Conservation (phyloP, 2,113 vertebrate species). For the Dissostichus mawsoni region DNA sequence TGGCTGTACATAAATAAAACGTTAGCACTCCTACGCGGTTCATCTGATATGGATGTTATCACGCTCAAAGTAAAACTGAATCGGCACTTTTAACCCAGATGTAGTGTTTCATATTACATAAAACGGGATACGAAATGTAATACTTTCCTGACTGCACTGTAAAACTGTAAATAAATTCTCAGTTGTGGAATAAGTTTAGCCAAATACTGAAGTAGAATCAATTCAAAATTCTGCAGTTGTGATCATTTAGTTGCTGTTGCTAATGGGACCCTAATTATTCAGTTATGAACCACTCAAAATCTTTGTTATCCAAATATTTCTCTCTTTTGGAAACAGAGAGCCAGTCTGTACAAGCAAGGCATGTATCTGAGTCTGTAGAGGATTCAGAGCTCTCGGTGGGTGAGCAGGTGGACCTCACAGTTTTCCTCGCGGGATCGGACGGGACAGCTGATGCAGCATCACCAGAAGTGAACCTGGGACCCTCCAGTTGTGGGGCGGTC, state of each 20-base stretch:
- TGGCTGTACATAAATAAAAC: neutral
- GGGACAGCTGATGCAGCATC: constrained; percentile 12
- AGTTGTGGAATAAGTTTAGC: too few species aligned
- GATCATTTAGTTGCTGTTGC: constrained; percentile 2
- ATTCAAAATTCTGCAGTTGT: neutral
- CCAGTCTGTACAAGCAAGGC: constrained; percentile 16
- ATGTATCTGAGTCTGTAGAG: constrained; percentile 32
- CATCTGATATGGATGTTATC: neutral
- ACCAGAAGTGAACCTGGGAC: constrained; percentile 19
- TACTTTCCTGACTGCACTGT: neutral
- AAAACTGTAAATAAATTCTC: neutral
- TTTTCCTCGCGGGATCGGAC: constrained; percentile 33
- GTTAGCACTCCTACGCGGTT: neutral
- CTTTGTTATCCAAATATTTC: constrained; percentile 40
- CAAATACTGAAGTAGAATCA: too few species aligned
- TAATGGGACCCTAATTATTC: neutral
- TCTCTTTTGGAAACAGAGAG: constrained; percentile 30
- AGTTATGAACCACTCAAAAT: constrained; percentile 9
- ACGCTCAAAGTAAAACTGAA: neutral
- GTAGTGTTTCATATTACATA: neutral
- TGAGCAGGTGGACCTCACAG: constrained; percentile 38
- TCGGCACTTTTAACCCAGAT: neutral
- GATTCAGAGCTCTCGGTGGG: constrained; percentile 13
- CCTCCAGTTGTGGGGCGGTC: neutral
- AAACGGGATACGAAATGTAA: neutral